A percentile compares a stretch with the other conserved stretches of the same genome.
Evolutionary conservation across 1,140 invertebrate species (phyloP).

Genomic region (Penaeus chinensis): DNA sequence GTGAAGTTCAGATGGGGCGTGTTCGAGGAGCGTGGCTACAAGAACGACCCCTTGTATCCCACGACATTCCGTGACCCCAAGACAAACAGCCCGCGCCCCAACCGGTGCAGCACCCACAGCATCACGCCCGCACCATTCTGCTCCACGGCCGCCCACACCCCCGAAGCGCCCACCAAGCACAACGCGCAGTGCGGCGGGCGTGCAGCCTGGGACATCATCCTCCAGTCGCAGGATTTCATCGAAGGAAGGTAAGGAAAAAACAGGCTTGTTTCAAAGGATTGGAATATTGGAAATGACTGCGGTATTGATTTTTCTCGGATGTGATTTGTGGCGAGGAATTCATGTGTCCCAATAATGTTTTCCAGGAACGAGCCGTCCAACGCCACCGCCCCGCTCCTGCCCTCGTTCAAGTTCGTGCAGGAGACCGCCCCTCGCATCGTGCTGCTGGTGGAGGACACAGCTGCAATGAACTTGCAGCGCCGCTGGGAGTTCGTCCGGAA

Average conservation of each 20-base stretch:
- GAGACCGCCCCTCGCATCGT: conserved; percentile 61
- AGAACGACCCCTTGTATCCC: conserved; percentile 75
- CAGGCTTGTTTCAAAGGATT: conserved; percentile 1
- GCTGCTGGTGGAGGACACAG: conserved; percentile 62
- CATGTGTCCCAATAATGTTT: conserved; percentile 43
- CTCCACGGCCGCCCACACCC: conserved; percentile 74
- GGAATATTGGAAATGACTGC: no score
- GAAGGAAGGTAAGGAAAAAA: conserved; percentile 50
- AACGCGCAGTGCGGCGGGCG: conserved; percentile 75
- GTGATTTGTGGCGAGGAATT: neutral
- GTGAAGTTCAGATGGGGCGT: conserved; percentile 79
- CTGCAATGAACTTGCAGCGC: conserved; percentile 63
- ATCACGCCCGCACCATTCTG: conserved; percentile 71
- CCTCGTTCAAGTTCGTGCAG: conserved; percentile 57
- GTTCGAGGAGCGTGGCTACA: conserved; percentile 77
- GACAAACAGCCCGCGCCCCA: conserved; percentile 46
- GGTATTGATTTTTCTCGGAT: no score
- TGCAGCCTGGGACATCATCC: conserved; percentile 75
- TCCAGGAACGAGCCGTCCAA: conserved; percentile 55
- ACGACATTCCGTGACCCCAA: conserved; percentile 58
- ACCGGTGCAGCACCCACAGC: conserved; percentile 49
- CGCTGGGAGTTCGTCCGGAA: conserved; percentile 63
- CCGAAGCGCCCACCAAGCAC: conserved; percentile 77
- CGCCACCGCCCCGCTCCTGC: conserved; percentile 46
- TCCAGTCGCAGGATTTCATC: conserved; percentile 59